Conservation (phyloP, 2,888 invertebrate species). For the Catocala nupta region DNA sequence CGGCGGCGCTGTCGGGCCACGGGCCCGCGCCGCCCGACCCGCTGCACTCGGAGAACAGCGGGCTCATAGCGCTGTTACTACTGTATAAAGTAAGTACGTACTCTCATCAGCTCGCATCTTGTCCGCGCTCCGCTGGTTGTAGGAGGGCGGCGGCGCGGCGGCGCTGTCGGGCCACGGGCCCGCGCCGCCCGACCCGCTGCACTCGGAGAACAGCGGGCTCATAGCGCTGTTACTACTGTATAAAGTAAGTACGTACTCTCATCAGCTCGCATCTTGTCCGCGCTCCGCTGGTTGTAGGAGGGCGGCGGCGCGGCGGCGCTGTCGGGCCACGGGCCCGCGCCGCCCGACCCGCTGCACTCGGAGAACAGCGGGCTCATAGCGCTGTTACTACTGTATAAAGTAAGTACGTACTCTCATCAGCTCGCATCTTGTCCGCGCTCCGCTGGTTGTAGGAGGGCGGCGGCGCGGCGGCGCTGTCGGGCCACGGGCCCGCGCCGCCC, state of each 20-base stretch:
- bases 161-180: slow-evolving; percentile 64
- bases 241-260: slow-evolving; percentile 88
- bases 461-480: slow-evolving; percentile 68
- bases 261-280: slow-evolving; percentile 98
- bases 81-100: slow-evolving; percentile 57
- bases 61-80: slow-evolving; percentile 75
- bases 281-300: slow-evolving; percentile 93
- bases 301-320: slow-evolving; percentile 77
- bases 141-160: slow-evolving; percentile 86
- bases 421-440: slow-evolving; percentile 96
- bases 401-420: slow-evolving; percentile 92
- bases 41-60: slow-evolving; percentile 69
- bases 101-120: slow-evolving; percentile 99
- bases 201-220: slow-evolving; percentile 73
- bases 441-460: slow-evolving; percentile 92
- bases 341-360: slow-evolving; percentile 55
- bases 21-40: slow-evolving; percentile 36
- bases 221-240: slow-evolving; percentile 70
- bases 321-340: slow-evolving; percentile 60
- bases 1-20: slow-evolving; percentile 67
- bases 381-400: slow-evolving; percentile 56
- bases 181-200: slow-evolving; percentile 43
- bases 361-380: slow-evolving; percentile 75
- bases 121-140: slow-evolving; percentile 94
- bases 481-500: slow-evolving; percentile 54